phyloP scores from a whole-genome alignment of 2,888 invertebrate species.

The Disparrhopalites patrizii region DNA sequence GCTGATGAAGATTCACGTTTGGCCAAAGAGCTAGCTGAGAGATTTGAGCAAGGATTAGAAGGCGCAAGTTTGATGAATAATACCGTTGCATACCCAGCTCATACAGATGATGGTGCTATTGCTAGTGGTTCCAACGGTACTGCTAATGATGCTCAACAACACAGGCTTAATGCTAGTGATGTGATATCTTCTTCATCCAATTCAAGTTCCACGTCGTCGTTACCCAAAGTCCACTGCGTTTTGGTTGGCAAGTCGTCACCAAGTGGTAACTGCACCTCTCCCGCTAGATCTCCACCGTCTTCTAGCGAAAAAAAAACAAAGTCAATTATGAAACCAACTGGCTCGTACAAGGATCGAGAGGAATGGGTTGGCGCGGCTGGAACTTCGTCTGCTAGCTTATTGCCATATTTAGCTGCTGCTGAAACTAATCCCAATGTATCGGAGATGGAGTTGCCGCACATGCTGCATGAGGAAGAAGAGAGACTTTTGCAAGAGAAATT shows the following conservation, averaged over 20 bases:
- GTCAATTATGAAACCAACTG: conserved; percentile 22
- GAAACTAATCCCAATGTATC: background rate
- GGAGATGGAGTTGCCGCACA: background rate
- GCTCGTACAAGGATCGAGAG: background rate
- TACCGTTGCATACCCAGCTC: background rate
- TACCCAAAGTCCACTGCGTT: background rate
- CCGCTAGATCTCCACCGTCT: background rate
- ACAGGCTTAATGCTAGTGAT: background rate
- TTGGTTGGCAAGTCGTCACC: background rate
- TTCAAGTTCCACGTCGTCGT: background rate
- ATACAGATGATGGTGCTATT: background rate
- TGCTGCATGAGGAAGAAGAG: background rate
- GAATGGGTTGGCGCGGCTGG: background rate
- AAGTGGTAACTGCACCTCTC: background rate
- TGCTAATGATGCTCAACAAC: background rate
- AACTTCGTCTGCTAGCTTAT: background rate
- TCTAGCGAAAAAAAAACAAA: conserved; percentile 6
- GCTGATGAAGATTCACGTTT: conserved; percentile 66
- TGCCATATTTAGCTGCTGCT: background rate
- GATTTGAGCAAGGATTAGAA: conserved; percentile 11
- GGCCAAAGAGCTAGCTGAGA: conserved; percentile 62
- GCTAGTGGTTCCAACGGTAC: background rate
- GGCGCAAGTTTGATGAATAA: background rate
- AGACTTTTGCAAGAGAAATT: conserved; percentile 19
- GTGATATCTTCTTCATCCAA: background rate